Base-by-base conservation (phyloP, 2,888 invertebrate species). In the Sminthurides aquaticus region DNA sequence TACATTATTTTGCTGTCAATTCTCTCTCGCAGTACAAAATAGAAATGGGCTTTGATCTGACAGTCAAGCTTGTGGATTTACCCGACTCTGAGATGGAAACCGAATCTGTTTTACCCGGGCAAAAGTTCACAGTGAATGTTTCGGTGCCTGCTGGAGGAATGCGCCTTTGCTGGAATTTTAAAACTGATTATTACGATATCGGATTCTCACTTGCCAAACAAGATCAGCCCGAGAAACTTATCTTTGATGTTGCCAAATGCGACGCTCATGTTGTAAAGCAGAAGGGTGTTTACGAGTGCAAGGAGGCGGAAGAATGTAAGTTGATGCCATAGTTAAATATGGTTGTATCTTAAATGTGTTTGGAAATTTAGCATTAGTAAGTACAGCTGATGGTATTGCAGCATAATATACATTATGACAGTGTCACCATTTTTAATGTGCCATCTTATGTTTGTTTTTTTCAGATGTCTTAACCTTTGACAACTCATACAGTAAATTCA, bases 21-120 rank as follows among this genome's bases (percentile, higher is more conserved):
- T n/a, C n/a, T n/a, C n/a, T n/a, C n/a, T n/a, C n/a, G n/a, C 15
- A 62, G 62, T 62, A 62, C 54, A 34, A 55, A 56, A 48, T 62
- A 54, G 29, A 56, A 27, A 54, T 43, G 43, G 62, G 62, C 18
- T 29, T 55, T 20, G 62, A 62, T 26, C 25, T 34, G 2, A 18
- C 55, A 1, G 55, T 34, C 1, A 56, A n/a, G 2, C 2, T 62
- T 1, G 55, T 54, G 18, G 55, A 34, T 1, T 22, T 62, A 5
- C 56, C 62, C 2, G 29, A 8, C 1, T 18, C 8, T 18, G 55
- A 55, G 1, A 62, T 62, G 62, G 27, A 43, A 25, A 62, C 43
- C 3, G 62, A 56, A 29, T 3, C 25, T 1, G 56, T 62, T 2
- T 1, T 26, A 18, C 55, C 62, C 3, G 55, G 55, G 11, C 56